Percentiles rank a stretch among this genome's conserved stretches.
Conservation (phyloP, 2,888 invertebrate species). For the Tenthredo livida region DNA sequence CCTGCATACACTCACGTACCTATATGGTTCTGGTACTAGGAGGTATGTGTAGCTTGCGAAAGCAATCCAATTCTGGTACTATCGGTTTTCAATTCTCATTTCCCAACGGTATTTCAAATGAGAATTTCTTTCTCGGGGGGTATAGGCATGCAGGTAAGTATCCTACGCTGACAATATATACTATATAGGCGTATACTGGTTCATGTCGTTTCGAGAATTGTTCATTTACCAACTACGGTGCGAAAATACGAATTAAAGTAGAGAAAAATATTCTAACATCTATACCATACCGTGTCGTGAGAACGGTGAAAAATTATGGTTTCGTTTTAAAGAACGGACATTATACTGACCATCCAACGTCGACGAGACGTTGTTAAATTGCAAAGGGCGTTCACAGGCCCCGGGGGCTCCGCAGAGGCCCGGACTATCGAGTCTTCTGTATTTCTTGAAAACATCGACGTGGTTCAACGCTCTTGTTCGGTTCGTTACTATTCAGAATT, state of each 20-base stretch:
- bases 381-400: conserved; percentile 53
- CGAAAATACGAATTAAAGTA: background rate
- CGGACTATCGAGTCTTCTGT: conserved; percentile 21
- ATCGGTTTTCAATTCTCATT: conserved; percentile 46
- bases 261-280: background rate
- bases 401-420: conserved; percentile 25
- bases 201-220: background rate
- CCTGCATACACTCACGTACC: background rate
- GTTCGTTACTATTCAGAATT: conserved; percentile 38
- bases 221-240: background rate
- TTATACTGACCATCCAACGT: conserved; percentile 3
- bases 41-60: conserved; percentile 18
- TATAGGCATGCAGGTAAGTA: conserved; percentile 5
- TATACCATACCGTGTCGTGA: background rate
- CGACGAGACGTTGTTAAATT: conserved; percentile 34
- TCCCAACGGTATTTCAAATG: conserved; percentile 48
- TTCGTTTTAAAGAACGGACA: conserved; percentile 18
- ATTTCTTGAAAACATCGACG: conserved; percentile 34
- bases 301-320: background rate
- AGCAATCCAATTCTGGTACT: conserved; percentile 47
- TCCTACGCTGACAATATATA: background rate
- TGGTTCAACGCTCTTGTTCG: conserved; percentile 51
- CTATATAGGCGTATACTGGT: background rate
- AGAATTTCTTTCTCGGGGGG: conserved; percentile 35
- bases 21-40: background rate